phyloP scores from a whole-genome alignment of 2,113 vertebrate species.

The Callithrix jacchus region DNA sequence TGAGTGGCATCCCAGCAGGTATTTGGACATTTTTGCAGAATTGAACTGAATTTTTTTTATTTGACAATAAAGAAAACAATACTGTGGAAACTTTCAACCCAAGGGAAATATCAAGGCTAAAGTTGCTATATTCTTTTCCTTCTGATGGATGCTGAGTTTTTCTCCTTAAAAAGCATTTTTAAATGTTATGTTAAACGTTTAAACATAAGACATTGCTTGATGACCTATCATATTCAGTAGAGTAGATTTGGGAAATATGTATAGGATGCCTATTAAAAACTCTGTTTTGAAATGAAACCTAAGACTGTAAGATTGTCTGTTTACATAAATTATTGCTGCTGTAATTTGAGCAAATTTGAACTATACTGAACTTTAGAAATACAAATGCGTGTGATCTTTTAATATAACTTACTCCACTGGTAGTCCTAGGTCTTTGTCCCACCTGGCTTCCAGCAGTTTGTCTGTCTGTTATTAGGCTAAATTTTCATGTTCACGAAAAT shows the following conservation, averaged over 20 bases:
- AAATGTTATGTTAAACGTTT: neutral
- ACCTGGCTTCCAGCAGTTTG: neutral
- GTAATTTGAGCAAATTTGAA: neutral
- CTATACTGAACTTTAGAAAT: neutral
- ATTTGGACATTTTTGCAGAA: neutral
- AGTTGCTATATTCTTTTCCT: neutral
- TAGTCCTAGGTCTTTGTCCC: neutral
- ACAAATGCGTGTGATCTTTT: neutral
- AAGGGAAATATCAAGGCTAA: neutral
- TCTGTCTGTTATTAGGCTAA: neutral
- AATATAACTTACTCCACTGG: neutral
- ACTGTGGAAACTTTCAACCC: neutral
- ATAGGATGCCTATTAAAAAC: neutral
- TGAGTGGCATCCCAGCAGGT: neutral
- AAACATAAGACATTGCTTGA: neutral
- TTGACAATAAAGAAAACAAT: neutral
- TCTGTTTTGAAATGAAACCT: neutral
- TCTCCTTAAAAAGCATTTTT: neutral
- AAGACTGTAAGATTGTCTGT: neutral
- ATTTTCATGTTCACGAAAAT: neutral
- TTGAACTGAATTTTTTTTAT: constrained; percentile 25
- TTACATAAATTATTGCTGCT: neutral
- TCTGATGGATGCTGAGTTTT: neutral
- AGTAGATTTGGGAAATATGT: neutral
- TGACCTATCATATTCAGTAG: neutral